Percentiles rank a stretch among this genome's conserved stretches.
Conservation (phyloP, 1,140 invertebrate species). For the Heliconius hermathena region DNA sequence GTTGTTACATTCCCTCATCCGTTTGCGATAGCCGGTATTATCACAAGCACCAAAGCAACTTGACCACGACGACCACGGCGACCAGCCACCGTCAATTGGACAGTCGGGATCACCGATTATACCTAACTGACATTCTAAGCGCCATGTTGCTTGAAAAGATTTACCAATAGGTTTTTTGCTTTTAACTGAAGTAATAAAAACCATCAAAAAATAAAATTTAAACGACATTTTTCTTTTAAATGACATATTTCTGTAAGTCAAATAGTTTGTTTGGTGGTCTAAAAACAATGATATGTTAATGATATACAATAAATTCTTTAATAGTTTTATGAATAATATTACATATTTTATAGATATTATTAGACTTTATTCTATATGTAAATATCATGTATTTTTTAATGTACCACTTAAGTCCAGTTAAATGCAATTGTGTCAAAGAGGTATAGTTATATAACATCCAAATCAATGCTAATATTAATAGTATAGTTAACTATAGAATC, state of each 20-base stretch:
- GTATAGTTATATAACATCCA: too few species aligned
- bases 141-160: constrained; percentile 60
- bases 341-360: too few species aligned
- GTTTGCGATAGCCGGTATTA: constrained; percentile 56
- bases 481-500: too few species aligned
- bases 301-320: too few species aligned
- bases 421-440: too few species aligned
- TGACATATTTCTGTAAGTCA: background rate
- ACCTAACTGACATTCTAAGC: constrained; percentile 68
- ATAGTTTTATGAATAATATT: too few species aligned
- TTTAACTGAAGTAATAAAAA: constrained; percentile 26
- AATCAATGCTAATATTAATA: too few species aligned
- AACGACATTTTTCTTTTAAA: background rate
- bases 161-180: constrained; percentile 57
- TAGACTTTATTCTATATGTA: too few species aligned
- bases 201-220: background rate
- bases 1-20: constrained; percentile 60
- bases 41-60: constrained; percentile 62
- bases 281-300: too few species aligned
- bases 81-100: constrained; percentile 70
- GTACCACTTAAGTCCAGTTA: too few species aligned
- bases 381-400: too few species aligned
- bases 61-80: constrained; percentile 65
- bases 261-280: background rate
- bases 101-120: constrained; percentile 63